Conservation (phyloP, 2,888 invertebrate species). For the Xanthostigma xanthostigma region DNA sequence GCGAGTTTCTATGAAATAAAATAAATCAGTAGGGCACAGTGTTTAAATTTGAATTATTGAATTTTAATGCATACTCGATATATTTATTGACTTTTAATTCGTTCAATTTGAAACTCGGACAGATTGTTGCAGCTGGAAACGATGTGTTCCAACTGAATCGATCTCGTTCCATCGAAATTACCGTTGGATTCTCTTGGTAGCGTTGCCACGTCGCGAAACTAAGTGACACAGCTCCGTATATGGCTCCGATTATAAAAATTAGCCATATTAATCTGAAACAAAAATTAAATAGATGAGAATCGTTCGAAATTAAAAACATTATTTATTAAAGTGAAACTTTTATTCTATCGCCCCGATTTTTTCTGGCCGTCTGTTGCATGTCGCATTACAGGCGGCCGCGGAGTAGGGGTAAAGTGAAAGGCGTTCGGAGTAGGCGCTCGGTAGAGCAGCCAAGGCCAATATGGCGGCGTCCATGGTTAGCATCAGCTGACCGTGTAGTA, state of each 20-base stretch:
- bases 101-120: slow-evolving; percentile 42
- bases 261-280: slow-evolving; percentile 39
- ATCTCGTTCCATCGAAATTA: slow-evolving; percentile 58
- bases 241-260: slow-evolving; percentile 34
- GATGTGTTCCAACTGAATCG: slow-evolving; percentile 57
- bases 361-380: too few species aligned
- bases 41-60: not conserved
- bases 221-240: slow-evolving; percentile 37
- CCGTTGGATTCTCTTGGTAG: slow-evolving; percentile 54
- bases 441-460: too few species aligned
- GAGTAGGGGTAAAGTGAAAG: too few species aligned
- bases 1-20: slow-evolving; percentile 21
- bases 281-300: not conserved
- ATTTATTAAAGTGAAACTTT: too few species aligned
- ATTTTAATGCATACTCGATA: not conserved
- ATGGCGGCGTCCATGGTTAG: too few species aligned
- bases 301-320: not conserved
- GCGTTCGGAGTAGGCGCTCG: too few species aligned
- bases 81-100: slow-evolving; percentile 12
- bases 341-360: too few species aligned
- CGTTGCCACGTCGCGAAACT: slow-evolving; percentile 46
- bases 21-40: not conserved
- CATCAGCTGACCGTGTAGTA: too few species aligned
- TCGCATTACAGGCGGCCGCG: too few species aligned
- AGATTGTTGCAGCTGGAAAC: slow-evolving; percentile 52